Percentiles rank a stretch among this genome's conserved stretches.
phyloP scores from a whole-genome alignment of 2,797 vertebrate species.

The Pseudomugil tenellus region DNA sequence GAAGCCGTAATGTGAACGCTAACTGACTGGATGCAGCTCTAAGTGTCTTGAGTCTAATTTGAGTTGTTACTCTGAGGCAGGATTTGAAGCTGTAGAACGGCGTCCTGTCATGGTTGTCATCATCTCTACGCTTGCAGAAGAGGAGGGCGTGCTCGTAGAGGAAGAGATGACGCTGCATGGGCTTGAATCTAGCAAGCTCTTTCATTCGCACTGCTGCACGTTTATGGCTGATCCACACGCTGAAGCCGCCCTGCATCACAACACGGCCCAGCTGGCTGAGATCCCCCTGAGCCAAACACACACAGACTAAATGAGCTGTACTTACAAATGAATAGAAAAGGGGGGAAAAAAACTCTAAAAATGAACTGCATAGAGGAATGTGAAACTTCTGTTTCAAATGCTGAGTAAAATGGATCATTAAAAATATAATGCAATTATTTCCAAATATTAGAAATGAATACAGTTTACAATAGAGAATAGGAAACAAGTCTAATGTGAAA shows the following conservation, averaged over 20 bases:
- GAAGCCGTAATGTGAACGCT: background rate
- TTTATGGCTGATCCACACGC: slow-evolving; percentile 93
- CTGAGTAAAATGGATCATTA: background rate
- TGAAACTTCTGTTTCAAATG: too few species aligned
- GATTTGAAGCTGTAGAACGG: slow-evolving; percentile 97
- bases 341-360: background rate
- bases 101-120: slow-evolving; percentile 86
- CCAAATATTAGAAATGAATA: background rate
- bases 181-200: slow-evolving; percentile 96
- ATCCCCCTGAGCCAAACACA: slow-evolving; percentile 84
- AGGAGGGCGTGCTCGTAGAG: slow-evolving; percentile 93
- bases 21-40: background rate
- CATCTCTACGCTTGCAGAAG: slow-evolving; percentile 94
- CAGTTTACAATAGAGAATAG: too few species aligned
- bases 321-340: background rate
- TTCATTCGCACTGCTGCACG: slow-evolving; percentile 95
- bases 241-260: slow-evolving; percentile 93
- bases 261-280: slow-evolving; percentile 91
- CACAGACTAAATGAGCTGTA: background rate
- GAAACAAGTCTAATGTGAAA: too few species aligned
- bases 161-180: slow-evolving; percentile 97
- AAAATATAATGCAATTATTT: background rate
- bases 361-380: background rate
- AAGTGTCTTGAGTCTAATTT: background rate
- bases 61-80: slow-evolving; percentile 88